Evolutionary conservation across 2,113 vertebrate genomes (phyloP), one percentile per base, ranked within the genome.

Genomic region (Corythornis madagascariensis): DNA sequence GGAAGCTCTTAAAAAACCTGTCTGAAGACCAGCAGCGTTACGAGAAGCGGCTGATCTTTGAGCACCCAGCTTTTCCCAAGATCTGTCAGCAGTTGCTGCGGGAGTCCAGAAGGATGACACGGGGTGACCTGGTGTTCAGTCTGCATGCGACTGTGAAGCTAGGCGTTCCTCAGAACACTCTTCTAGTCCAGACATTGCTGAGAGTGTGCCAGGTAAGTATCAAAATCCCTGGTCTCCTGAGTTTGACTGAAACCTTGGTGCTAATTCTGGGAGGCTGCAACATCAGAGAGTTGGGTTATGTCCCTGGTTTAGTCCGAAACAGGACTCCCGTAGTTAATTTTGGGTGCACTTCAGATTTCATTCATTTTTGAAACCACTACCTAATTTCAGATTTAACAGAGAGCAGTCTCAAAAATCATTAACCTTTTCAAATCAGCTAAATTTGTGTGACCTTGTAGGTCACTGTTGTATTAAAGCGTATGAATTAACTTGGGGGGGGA

Each of bases 101-200:
- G 8, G 60, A 90, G 3, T 88, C 97, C 9, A 91, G 53, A 5
- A 57, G 74, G 65, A 96, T 99, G 98, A 43, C 3, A 0, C 89
- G 26, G 8, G 25, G 94, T 2, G 93, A 97, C 52, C 31, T 99
- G 47, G 92, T 97, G 16, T 98, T 98, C 77, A 96, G 96, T 55
- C 97, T 99, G 43, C 85, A 98, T n/a, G 97, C 98, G 1, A 19
- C 98, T 16, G 83, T 99, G 83, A 98, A 83, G 43, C 96, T 99
- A 4, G 98, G 98, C 1, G 89, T 99, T 55, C 95, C 98, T 11
- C 98, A 99, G 89, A 95, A 95, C 29, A 98, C 98, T 13, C 97
- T 97, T 1, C 96, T 99, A 3, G 92, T 99, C 26, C 99, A 99
- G 96, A 98, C 98, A 7, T 95, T 99, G 64, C 90, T 99, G 42